Base-by-base conservation (phyloP, 2,113 vertebrate genomes). In the Thryonomys swinderianus region DNA sequence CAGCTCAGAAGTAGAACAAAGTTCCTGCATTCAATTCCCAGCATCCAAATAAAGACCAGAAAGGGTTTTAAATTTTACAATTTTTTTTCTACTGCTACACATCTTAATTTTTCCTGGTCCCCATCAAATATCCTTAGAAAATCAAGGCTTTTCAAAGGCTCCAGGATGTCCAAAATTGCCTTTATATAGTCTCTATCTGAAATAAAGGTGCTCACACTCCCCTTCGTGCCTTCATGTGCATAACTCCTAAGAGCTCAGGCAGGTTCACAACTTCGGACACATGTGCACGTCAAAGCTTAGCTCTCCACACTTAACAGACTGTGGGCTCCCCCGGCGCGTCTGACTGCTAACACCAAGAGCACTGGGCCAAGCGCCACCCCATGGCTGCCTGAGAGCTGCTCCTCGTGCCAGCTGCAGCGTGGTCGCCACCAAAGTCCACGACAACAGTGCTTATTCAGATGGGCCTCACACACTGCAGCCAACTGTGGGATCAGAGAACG, bases 41-140 rank as follows among this genome's bases (percentile, higher is more conserved):
- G 34, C 53, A 59, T 81, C 21, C 53, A 61, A 45, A 74, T 14
- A 74, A 51, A 51, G 71, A 14, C 12, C 42, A 45, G 27, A 74
- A 40, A 40, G 4, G 37, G 9, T 74, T 74, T 74, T 30, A 27
- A 59, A 42, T 73, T 5, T 27, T 74, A 16, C 40, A 74, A 45
- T 45, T 74, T 88, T 74, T 88, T 85, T 94, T 81, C 73, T 88
- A 42, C 53, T 73, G 87, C 7, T 61, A 88, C 21, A 91, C 32
- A 85, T 59, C 62, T 84, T 91, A 48, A 67, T 53, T 80, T 16
- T 91, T 80, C 34, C 34, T 66, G 18, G 51, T 91, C 7, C n/a
- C 71, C 55, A 74, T 5, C n/a, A 95, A 88, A 96, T 79, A 91
- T 4, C 51, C 64, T 81, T 85, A 18, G 27, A n/a, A 93, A 95